Base-by-base conservation (phyloP, 2,113 vertebrate species). In the Siphamia tubifer region DNA sequence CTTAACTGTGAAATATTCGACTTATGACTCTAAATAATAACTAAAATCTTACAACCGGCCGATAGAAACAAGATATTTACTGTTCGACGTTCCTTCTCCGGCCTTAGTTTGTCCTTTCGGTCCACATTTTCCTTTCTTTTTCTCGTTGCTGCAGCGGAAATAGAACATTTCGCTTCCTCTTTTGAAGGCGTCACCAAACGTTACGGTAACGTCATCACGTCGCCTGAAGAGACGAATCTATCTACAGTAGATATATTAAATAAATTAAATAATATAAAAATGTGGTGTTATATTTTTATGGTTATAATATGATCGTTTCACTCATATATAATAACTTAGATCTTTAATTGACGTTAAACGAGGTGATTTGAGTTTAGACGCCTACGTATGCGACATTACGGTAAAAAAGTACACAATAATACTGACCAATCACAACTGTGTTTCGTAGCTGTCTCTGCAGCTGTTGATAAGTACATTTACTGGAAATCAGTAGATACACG, bases 91-190 rank as follows among this genome's bases (percentile, higher is more conserved):
- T 30, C 27, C 11, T 10, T 45, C 31, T 52, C 62, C 21, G 67
- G 72, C 72, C 74, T 79, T 61, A 84, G 24, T 70, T 56, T 34
- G 70, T 65, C 64, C 55, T 35, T 10, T 21, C 53, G 1, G 44
- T 65, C 64, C 83, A 87, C 90, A 91, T 89, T 85, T 88, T 85
- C 66, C 55, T 74, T 75, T 73, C 65, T 76, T 69, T 78, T 83
- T 75, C 48, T 63, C 69, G 55, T 38, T 73, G 66, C 86, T 82
- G 86, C 87, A 87, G 90, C 90, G 90, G 92, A 93, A 92, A 78
- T 84, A 63, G 30, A 42, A 44, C 44, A 11, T 3, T 11, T 61
- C 57, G 17, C 43, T 87, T 90, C 85, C 85, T 78, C 64, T 38
- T 77, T 31, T 52, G 38, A 7, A 42, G 35, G 23, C 30, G 13